Base-by-base conservation (phyloP, 2,888 invertebrate species). In the Emesis russula region DNA sequence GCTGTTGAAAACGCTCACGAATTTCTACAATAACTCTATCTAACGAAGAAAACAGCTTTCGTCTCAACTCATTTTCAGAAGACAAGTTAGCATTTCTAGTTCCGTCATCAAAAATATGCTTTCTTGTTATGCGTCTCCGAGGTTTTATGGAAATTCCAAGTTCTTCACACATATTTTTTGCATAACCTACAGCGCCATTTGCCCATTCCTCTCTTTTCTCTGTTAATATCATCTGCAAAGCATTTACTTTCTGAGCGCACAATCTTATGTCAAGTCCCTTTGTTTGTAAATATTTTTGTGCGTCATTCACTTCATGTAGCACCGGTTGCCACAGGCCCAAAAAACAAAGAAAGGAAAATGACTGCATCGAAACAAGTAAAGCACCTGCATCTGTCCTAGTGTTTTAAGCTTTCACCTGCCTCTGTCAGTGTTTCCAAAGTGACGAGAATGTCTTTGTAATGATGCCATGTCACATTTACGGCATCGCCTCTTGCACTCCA, bases 161-260 rank as follows among this genome's bases (percentile, higher is more conserved):
- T 81, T 87, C 83, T 76, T 58, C 58, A 83, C 87, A 83, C 41
- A 90, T 66, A 81, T 53, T 84, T 85, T 88, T 88, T 83, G 89
- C 86, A 81, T 85, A 81, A 66, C 77, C 13, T 41, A 78, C 71
- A 86, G 83, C 81, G 66, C 79, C 79, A 33, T 87, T 76, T 83
- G 75, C 74, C 41, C 44, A 85, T 85, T 81, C 73, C 71, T 81
- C 81, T 81, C 44, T 5, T 36, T 75, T 75, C 70, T 75, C 36
- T 53, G 44, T 11, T 31, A 53, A 33, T 66, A 25, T 66, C 66
- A 66, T 66, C 11, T 66, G 66, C 31, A 66, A 66, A 66, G 25
- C 31, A 31, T 63, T 66, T 66, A 66, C 11, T 53, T 31, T 75
- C 75, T 75, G 58, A 75, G 74, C 41, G 18, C 74, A 74, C 18